phyloP scores from a whole-genome alignment of 2,797 vertebrate genomes.

The Tokudaia tokunoshimensis region DNA sequence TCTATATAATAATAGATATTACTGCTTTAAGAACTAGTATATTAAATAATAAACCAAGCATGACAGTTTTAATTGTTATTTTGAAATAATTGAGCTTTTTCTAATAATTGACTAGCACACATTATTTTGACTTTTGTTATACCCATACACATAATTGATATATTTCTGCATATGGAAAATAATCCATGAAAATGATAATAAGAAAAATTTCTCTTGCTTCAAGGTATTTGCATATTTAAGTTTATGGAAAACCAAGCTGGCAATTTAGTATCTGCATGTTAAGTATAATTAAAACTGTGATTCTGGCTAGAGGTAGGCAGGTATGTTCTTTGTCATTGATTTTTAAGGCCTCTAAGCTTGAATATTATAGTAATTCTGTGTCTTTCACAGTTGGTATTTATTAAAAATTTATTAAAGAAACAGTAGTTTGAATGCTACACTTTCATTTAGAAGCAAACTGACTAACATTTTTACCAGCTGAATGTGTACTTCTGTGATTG shows the following conservation, averaged over 20 bases:
- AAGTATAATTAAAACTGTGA: slow-evolving; percentile 19
- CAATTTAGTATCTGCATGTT: background rate
- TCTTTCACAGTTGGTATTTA: slow-evolving; percentile 1
- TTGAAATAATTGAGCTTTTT: slow-evolving; percentile 35
- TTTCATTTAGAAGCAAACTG: slow-evolving; percentile 52
- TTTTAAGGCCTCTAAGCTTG: slow-evolving; percentile 1
- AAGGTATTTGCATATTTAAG: background rate
- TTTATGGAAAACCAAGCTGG: background rate
- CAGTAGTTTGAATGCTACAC: background rate
- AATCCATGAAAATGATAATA: slow-evolving; percentile 48
- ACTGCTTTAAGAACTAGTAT: background rate
- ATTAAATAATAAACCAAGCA: background rate
- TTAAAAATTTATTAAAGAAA: slow-evolving; percentile 9
- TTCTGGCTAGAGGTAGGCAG: background rate
- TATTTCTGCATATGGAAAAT: slow-evolving; percentile 41
- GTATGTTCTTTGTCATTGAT: background rate
- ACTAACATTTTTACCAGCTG: slow-evolving; percentile 12
- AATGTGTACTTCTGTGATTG: background rate
- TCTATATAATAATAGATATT: background rate
- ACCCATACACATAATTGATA: background rate
- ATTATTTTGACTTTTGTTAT: background rate
- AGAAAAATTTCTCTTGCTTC: slow-evolving; percentile 32
- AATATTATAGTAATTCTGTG: background rate
- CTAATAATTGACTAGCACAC: background rate
- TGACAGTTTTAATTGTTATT: background rate